Percentiles rank a stretch among this genome's conserved stretches.
These are phyloP conservation scores for Thymelicus acteon DNA, from an alignment of 2,888 invertebrate species.

Conservation along the genomic window DNA sequence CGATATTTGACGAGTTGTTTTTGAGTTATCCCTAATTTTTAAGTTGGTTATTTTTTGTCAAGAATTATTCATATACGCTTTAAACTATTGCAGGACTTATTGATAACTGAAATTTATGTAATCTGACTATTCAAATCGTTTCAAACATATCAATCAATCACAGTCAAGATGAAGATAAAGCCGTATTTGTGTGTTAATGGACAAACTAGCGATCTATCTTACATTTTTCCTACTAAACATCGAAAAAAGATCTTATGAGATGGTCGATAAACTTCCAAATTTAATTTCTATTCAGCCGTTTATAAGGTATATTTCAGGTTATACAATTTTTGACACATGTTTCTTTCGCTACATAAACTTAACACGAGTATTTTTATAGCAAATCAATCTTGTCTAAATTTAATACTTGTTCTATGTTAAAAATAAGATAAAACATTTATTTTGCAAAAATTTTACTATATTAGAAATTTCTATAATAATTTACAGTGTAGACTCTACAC, in stretches of 20 bases:
- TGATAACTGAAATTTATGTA: constrained; percentile 15
- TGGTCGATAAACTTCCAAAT: background rate
- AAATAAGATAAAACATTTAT: background rate
- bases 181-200: constrained; percentile 26
- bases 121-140: constrained; percentile 7
- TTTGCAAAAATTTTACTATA: background rate
- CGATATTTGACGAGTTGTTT: no score
- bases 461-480: no score
- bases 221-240: background rate
- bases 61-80: background rate
- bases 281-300: background rate
- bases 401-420: background rate
- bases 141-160: constrained; percentile 24
- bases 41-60: no score
- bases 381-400: constrained; percentile 5
- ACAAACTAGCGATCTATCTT: constrained; percentile 12
- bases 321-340: background rate
- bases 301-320: background rate
- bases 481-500: no score
- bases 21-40: no score
- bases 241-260: constrained; percentile 2
- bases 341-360: background rate
- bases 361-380: background rate
- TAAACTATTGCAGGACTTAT: background rate
- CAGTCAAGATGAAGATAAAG: constrained; percentile 21